Conservation (phyloP, 2,113 vertebrate species). For the Nibea coibor region DNA sequence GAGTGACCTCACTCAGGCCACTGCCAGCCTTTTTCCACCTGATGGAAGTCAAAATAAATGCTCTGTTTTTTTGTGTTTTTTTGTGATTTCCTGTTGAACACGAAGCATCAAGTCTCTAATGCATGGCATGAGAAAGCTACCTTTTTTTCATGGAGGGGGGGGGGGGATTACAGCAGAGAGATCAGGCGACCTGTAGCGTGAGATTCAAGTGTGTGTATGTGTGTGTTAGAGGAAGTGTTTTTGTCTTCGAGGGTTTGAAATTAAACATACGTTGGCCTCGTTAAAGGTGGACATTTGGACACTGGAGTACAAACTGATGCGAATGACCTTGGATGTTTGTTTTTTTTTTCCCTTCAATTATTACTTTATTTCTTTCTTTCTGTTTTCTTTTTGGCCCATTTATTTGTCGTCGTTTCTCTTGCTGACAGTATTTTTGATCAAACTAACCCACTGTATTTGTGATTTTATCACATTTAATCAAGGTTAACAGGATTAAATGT, state of each 20-base stretch:
- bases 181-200: conserved; percentile 33
- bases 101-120: conserved; percentile 24
- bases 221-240: conserved; percentile 19
- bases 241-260: conserved; percentile 23
- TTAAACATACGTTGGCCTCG: conserved; percentile 17
- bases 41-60: conserved; percentile 61
- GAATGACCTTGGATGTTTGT: conserved; percentile 46
- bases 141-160: conserved; percentile 21
- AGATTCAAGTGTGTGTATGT: conserved; percentile 17
- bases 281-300: conserved; percentile 23
- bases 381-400: neutral
- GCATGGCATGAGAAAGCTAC: conserved; percentile 44
- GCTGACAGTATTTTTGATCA: neutral
- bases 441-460: neutral
- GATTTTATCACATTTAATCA: neutral
- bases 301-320: conserved; percentile 8
- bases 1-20: conserved; percentile 69
- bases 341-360: conserved; percentile 9
- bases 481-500: conserved; percentile 3
- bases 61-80: conserved; percentile 18
- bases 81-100: conserved; percentile 40
- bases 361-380: neutral
- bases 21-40: conserved; percentile 46
- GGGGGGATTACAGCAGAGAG: conserved; percentile 32
- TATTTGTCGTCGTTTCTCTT: neutral